These are phyloP conservation scores for Eretmochelys imbricata DNA, from an alignment of 2,113 vertebrate genomes.

Conservation along the genomic window DNA sequence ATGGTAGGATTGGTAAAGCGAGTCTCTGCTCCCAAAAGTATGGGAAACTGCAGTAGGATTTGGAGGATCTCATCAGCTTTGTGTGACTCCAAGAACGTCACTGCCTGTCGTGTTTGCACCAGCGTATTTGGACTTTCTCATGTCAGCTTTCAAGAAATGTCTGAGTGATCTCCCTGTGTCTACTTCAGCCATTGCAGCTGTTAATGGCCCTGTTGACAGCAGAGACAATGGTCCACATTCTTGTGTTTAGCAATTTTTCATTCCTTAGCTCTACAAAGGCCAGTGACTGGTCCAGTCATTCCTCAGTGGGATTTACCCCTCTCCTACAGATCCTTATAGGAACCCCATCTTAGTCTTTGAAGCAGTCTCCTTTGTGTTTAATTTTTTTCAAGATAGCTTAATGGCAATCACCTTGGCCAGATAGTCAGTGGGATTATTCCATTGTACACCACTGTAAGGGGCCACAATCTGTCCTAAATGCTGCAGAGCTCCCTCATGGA, in stretches of 20 bases:
- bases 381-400: not conserved
- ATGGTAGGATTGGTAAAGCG: not conserved
- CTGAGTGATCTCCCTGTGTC: not conserved
- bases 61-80: not conserved
- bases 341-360: not conserved
- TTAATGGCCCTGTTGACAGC: not conserved
- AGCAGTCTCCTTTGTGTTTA: not conserved
- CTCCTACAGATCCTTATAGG: too few species aligned
- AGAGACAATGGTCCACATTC: not conserved
- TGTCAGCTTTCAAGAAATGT: not conserved
- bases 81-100: not conserved
- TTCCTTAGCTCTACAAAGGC: not conserved
- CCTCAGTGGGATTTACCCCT: not conserved
- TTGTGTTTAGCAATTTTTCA: not conserved
- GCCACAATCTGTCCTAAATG: too few species aligned
- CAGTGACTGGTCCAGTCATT: not conserved
- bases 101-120: not conserved
- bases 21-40: not conserved
- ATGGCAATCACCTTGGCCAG: not conserved
- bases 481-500: fast-evolving
- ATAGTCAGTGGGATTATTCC: not conserved
- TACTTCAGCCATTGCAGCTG: not conserved
- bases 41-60: not conserved
- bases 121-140: not conserved
- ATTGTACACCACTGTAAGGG: not conserved